Conservation (phyloP, 2,797 vertebrate species). For the Silurus aristotelis region DNA sequence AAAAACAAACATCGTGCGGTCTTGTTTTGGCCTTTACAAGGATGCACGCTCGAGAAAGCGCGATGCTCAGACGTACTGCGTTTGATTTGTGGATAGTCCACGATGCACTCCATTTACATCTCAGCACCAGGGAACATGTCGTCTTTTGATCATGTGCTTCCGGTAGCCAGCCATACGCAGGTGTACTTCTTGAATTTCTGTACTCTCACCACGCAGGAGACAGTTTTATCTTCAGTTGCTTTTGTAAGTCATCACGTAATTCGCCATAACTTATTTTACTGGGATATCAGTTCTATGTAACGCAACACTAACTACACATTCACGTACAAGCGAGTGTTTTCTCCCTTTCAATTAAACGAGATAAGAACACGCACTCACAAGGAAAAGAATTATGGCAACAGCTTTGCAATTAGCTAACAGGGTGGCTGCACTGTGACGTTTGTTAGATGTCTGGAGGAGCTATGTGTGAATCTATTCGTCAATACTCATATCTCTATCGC, state of each 20-base stretch:
- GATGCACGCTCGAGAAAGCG: not conserved
- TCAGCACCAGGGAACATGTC: not conserved
- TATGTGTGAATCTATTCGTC: not conserved
- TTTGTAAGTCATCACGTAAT: not conserved
- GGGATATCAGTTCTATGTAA: not conserved
- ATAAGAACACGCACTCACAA: not conserved
- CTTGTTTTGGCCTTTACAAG: conserved; percentile 3
- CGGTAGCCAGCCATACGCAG: not conserved
- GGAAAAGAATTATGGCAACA: not conserved
- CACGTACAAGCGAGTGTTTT: not conserved
- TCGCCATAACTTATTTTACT: not conserved
- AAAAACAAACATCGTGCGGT: conserved; percentile 13
- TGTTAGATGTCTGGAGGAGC: not conserved
- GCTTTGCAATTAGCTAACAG: not conserved
- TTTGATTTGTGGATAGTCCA: conserved; percentile 1
- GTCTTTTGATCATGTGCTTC: conserved; percentile 20
- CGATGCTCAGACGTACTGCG: not conserved
- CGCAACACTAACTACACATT: not conserved
- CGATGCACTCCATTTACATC: not conserved
- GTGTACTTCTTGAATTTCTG: not conserved
- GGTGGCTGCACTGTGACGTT: not conserved
- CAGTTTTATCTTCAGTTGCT: not conserved
- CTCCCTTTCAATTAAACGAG: not conserved
- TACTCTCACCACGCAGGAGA: not conserved
- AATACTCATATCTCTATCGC: too few species aligned